Evolutionary conservation across 2,888 invertebrate genomes (phyloP).

Genomic region (Melinaea menophilus): DNA sequence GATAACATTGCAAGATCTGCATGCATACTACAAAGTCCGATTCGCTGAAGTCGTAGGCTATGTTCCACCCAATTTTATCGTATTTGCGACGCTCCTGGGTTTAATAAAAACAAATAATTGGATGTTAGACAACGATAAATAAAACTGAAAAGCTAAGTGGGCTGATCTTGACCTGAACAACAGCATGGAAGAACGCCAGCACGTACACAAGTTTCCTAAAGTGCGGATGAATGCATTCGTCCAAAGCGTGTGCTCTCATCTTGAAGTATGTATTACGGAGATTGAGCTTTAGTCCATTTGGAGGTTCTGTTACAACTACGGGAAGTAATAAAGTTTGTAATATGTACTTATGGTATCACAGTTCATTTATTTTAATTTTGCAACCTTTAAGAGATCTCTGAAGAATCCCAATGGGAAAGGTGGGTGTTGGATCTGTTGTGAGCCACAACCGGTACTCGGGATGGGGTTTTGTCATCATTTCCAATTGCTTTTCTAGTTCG

Average conservation of each 20-base stretch:
- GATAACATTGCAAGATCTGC: constrained; percentile 89
- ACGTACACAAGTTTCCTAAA: constrained; percentile 91
- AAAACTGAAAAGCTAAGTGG: background rate
- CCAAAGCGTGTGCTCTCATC: constrained; percentile 84
- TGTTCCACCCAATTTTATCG: constrained; percentile 97
- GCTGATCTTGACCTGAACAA: constrained; percentile 81
- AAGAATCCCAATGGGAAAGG: constrained; percentile 93
- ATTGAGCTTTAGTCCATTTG: constrained; percentile 93
- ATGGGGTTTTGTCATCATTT: constrained; percentile 88
- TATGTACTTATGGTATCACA: background rate
- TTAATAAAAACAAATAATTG: constrained; percentile 1
- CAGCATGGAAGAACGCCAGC: constrained; percentile 95
- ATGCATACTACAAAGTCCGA: constrained; percentile 94
- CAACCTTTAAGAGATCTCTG: constrained; percentile 89
- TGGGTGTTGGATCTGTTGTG: constrained; percentile 91
- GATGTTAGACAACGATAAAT: too few species aligned
- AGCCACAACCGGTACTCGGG: constrained; percentile 95
- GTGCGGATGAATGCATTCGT: constrained; percentile 84
- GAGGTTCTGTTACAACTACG: constrained; percentile 94
- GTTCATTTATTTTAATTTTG: background rate
- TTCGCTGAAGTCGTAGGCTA: constrained; percentile 95
- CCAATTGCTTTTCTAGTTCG: constrained; percentile 89
- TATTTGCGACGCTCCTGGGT: constrained; percentile 92
- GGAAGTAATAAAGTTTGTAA: constrained; percentile 3
- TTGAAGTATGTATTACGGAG: constrained; percentile 93